Percentiles rank a stretch among this genome's conserved stretches.
Conservation (phyloP, 2,113 vertebrate species). For the Nibea albiflora region DNA sequence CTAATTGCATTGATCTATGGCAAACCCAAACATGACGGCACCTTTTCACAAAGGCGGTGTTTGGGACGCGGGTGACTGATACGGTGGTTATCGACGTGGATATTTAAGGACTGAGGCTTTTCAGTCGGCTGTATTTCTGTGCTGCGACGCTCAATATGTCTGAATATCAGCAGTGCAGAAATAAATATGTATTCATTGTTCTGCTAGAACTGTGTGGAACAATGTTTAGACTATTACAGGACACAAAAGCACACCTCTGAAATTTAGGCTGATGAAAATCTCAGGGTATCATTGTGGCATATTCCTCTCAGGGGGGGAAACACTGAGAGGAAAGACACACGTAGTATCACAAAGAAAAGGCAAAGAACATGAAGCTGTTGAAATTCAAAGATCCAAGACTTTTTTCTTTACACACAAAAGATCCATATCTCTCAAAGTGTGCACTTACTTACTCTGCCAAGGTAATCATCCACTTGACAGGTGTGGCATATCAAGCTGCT, state of each 20-base stretch:
- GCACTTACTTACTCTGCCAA: no score
- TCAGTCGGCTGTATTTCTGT: not conserved
- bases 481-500: no score
- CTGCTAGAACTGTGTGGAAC: not conserved
- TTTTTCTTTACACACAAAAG: no score
- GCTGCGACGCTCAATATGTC: constrained; percentile 11
- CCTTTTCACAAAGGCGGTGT: constrained; percentile 3
- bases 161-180: not conserved
- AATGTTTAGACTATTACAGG: not conserved
- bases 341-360: not conserved
- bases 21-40: not conserved
- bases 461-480: no score
- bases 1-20: constrained; percentile 37
- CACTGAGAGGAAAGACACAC: not conserved
- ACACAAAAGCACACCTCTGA: not conserved
- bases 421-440: no score
- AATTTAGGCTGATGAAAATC: constrained; percentile 13
- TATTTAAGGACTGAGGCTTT: constrained; percentile 13
- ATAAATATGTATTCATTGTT: not conserved
- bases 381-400: no score
- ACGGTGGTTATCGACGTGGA: not conserved
- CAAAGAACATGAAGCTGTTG: not conserved
- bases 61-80: not conserved
- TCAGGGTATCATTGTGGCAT: not conserved
- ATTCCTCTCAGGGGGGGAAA: not conserved